Conservation (phyloP, 1,140 invertebrate species). For the Caerostris darwini region DNA sequence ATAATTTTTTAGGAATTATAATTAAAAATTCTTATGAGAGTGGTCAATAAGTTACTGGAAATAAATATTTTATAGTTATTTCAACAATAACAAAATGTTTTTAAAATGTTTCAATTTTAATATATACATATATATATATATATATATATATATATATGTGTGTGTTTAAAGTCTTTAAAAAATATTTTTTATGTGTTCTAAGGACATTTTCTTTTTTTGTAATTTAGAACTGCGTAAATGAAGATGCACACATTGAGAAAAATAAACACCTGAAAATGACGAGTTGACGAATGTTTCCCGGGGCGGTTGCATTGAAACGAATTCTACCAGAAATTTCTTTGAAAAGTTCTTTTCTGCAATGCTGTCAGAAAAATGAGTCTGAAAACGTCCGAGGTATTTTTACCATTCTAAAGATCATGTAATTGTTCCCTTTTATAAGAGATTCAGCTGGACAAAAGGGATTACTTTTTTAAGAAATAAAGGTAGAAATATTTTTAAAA, state of each 20-base stretch:
- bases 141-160: too few species aligned
- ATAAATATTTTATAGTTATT: too few species aligned
- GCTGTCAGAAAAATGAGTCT: slow-evolving; percentile 20
- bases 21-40: too few species aligned
- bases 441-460: too few species aligned
- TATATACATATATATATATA: too few species aligned
- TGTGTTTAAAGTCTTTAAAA: too few species aligned
- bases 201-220: neutral
- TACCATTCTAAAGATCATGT: neutral
- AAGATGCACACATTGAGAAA: neutral
- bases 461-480: too few species aligned
- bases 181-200: neutral
- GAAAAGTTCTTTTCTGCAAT: neutral
- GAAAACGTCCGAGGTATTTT: neutral
- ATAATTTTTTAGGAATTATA: too few species aligned
- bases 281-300: neutral
- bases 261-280: slow-evolving; percentile 38
- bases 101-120: too few species aligned
- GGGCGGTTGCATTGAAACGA: neutral
- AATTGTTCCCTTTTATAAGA: neutral
- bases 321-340: neutral
- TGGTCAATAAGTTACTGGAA: too few species aligned
- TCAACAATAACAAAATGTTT: too few species aligned
- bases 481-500: too few species aligned
- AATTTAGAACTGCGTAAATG: neutral